A percentile compares a stretch with the other conserved stretches of the same genome.
These are phyloP conservation scores for Latrodectus geometricus DNA, from an alignment of 1,140 invertebrate species.

Conservation along the genomic window DNA sequence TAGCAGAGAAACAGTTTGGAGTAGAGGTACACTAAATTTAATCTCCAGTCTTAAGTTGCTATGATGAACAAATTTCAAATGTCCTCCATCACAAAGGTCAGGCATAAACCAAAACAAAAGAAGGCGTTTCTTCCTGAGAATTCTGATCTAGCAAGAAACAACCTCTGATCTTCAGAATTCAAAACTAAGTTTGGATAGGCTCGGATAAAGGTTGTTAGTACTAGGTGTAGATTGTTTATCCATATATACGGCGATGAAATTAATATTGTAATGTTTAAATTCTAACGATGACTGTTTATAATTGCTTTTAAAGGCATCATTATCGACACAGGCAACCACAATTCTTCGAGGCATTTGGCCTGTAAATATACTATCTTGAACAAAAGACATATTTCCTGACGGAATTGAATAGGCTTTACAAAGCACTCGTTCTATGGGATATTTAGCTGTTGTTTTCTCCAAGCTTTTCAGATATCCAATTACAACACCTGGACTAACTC, in stretches of 20 bases:
- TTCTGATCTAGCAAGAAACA: not conserved
- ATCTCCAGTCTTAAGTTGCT: constrained; percentile 10
- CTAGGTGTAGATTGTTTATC: too few species aligned
- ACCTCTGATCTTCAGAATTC: not conserved
- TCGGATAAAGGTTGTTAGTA: not conserved
- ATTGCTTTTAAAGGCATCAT: not conserved
- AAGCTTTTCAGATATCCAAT: constrained; percentile 1
- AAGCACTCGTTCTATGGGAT: not conserved
- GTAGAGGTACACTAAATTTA: not conserved
- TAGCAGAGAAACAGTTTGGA: not conserved
- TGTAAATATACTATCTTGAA: constrained; percentile 37
- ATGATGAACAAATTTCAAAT: not conserved
- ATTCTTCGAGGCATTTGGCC: constrained; percentile 11
- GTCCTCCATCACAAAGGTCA: not conserved
- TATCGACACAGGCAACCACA: constrained; percentile 6
- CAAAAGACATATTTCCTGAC: constrained; percentile 12
- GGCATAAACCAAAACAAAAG: not conserved
- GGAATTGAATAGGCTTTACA: constrained; percentile 35
- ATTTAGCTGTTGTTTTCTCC: constrained; percentile 29
- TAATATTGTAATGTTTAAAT: too few species aligned
- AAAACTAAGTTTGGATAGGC: not conserved
- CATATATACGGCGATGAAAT: too few species aligned
- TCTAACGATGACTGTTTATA: too few species aligned
- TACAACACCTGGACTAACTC: too few species aligned
- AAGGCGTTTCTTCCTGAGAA: not conserved